Conservation (phyloP, 2,113 vertebrate genomes). For the Dasyornis broadbenti region DNA sequence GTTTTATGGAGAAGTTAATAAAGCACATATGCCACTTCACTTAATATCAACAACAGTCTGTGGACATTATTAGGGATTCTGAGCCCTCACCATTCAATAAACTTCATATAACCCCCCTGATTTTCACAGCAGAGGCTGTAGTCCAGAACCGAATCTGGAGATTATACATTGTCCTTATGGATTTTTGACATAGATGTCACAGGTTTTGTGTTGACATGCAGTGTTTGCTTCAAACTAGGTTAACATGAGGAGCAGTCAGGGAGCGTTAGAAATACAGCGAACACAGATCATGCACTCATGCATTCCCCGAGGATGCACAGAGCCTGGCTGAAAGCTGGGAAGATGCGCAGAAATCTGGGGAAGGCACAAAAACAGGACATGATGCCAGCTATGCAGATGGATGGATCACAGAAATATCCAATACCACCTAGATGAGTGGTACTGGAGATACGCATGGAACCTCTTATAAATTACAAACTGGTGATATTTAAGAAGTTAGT, state of each 20-base stretch:
- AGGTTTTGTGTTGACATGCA: not conserved
- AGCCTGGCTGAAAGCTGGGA: not conserved
- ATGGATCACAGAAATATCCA: not conserved
- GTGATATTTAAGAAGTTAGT: not conserved
- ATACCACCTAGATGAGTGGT: not conserved
- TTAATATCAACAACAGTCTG: not conserved
- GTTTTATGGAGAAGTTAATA: constrained; percentile 9
- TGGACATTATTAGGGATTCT: constrained; percentile 8
- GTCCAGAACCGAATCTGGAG: constrained; percentile 5
- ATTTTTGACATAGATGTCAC: not conserved
- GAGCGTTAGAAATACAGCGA: not conserved
- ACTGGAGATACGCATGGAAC: not conserved
- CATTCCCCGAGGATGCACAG: not conserved
- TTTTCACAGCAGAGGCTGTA: not conserved
- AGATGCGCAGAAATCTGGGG: not conserved
- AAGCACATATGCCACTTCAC: not conserved
- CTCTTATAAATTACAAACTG: not conserved
- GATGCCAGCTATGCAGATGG: not conserved
- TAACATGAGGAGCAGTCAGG: constrained; percentile 17
- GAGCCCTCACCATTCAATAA: constrained; percentile 19
- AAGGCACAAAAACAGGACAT: not conserved
- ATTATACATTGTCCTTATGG: not conserved
- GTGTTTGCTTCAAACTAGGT: not conserved
- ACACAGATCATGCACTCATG: not conserved
- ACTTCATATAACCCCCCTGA: not conserved